Base-by-base conservation (phyloP, 2,888 invertebrate species). In the Plebejus melissa region DNA sequence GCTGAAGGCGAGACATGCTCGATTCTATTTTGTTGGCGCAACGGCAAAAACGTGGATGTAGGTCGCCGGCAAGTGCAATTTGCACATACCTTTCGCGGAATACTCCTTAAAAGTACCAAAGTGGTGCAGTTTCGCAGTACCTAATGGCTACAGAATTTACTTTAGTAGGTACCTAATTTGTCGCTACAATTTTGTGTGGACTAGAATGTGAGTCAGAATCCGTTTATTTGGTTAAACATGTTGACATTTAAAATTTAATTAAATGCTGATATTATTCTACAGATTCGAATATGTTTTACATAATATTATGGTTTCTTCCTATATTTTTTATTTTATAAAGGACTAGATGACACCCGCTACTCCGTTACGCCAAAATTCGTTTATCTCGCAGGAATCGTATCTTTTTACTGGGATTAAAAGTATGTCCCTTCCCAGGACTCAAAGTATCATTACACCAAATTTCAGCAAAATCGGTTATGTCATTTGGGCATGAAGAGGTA, bases 21-120 rank as follows among this genome's bases (percentile, higher is more conserved):
- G 80, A 81, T 79, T 83, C 80, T 81, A 80, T 83, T 84, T 85
- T 84, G 85, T 87, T 84, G 85, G 83, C 81, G 84, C 82, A 80
- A 82, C 74, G 22, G 85, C 87, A 88, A 91, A 91, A 91, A 90
- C 91, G 89, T 91, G 90, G 82, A 91, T 89, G 87, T 92, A 88
- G 91, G 92, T 91, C 90, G 87, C 85, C 77, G 76, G 84, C 91
- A 90, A 88, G 90, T 91, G 91, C 87, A 86, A 84, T 84, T 83
- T 83, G 84, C 83, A 82, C 77, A 77, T 77, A 77, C 77, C 78
- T 78, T 76, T 71, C 75, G 22, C 58, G 32, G 60, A 74, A 41
- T 69, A 69, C 32, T 75, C 71, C 71, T 46, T 71, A 71, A 4
- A 58, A 71, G 71, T 71, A 41, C 36, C 57, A 36, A 32, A 32